Evolutionary conservation across 2,888 invertebrate species (phyloP).

Genomic region (Xylota segnis): DNA sequence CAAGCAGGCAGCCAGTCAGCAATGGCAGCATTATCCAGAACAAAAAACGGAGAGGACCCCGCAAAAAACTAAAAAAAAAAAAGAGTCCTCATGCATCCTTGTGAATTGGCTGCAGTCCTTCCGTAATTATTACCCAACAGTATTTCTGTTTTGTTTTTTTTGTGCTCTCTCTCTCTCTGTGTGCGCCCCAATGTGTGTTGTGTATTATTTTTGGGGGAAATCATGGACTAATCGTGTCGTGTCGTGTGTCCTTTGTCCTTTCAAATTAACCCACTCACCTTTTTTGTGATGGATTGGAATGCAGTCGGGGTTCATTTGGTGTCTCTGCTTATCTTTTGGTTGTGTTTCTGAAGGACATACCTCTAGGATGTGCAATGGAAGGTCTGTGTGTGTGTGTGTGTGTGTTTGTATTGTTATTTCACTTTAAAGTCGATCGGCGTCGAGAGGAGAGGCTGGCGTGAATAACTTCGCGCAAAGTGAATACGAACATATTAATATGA

Average conservation of each 20-base stretch:
- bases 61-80: background rate
- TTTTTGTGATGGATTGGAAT: conserved; percentile 47
- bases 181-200: conserved; percentile 15
- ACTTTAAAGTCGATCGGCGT: conserved; percentile 59
- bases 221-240: conserved; percentile 73
- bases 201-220: conserved; percentile 27
- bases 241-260: conserved; percentile 67
- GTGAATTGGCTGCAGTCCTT: conserved; percentile 75
- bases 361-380: conserved; percentile 19
- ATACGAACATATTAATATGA: conserved; percentile 71
- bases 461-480: conserved; percentile 71
- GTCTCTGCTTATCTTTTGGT: conserved; percentile 42
- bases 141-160: too few species aligned
- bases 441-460: conserved; percentile 26
- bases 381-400: conserved; percentile 2
- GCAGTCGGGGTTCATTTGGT: conserved; percentile 21
- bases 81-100: conserved; percentile 68
- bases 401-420: conserved; percentile 50
- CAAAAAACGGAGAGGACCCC: too few species aligned
- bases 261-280: conserved; percentile 73
- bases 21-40: conserved; percentile 7
- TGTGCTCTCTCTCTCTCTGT: conserved; percentile 3
- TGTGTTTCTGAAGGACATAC: conserved; percentile 39
- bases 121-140: conserved; percentile 69
- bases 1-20: background rate